Percentiles rank a stretch among this genome's conserved stretches.
Evolutionary conservation across 2,797 vertebrate species (phyloP).

Genomic region (Falco concolor): DNA sequence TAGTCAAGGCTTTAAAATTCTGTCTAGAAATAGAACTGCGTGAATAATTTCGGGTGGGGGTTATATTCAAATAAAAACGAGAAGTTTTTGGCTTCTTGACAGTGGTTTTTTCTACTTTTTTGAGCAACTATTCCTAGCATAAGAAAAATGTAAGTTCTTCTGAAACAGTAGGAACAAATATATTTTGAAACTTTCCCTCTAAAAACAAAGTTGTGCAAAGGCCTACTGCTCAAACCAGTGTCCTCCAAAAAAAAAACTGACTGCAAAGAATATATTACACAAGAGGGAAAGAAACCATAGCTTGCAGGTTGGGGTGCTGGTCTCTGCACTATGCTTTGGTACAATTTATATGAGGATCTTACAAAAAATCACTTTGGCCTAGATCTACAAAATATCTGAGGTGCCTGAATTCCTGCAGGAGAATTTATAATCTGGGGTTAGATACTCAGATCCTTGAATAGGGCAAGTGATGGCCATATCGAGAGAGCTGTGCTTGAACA

Average conservation of each 20-base stretch:
- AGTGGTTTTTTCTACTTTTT: not conserved
- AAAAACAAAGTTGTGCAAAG: constrained; percentile 2
- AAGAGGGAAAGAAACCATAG: not conserved
- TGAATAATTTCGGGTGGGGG: constrained; percentile 30
- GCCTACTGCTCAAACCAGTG: not conserved
- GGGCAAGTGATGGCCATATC: not conserved
- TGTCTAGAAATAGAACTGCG: constrained; percentile 38
- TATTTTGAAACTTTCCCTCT: constrained; percentile 11
- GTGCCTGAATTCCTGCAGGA: not conserved
- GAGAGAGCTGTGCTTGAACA: not conserved
- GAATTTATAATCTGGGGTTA: not conserved
- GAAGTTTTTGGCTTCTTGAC: not conserved
- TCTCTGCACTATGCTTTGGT: not conserved
- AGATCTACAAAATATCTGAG: not conserved
- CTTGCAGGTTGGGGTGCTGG: not conserved
- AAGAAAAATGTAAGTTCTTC: constrained; percentile 3
- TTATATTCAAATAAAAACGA: not conserved
- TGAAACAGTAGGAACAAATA: not conserved
- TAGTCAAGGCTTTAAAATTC: constrained; percentile 36
- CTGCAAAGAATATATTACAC: not conserved
- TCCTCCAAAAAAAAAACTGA: not conserved
- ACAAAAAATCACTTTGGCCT: not conserved
- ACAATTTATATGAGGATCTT: not conserved
- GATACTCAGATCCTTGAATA: not conserved
- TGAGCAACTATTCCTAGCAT: constrained; percentile 4